A percentile compares a stretch with the other conserved stretches of the same genome.
phyloP scores from a whole-genome alignment of 2,113 vertebrate species.

The Azemiops feae region DNA sequence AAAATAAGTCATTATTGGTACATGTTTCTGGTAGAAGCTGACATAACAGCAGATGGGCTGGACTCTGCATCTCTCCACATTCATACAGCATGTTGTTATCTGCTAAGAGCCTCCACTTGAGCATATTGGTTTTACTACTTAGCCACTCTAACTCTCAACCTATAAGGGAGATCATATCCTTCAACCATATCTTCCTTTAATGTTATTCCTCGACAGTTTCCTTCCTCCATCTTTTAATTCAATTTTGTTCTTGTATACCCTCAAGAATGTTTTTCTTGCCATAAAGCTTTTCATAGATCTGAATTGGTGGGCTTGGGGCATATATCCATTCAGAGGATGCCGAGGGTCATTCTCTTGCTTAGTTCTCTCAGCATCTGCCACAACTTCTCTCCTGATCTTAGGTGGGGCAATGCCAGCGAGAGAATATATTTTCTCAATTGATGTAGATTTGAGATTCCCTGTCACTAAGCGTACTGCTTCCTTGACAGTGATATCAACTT shows the following conservation, averaged over 20 bases:
- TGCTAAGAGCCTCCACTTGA: background rate
- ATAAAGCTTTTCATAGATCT: background rate
- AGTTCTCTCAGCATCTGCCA: background rate
- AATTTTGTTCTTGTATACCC: background rate
- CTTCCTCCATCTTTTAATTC: background rate
- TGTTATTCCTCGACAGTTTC: background rate
- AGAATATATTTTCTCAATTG: background rate
- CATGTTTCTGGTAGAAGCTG: too few relatives aligned
- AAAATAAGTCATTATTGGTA: too few relatives aligned
- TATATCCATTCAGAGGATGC: background rate
- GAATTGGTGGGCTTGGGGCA: background rate
- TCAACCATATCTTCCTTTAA: background rate
- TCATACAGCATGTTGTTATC: background rate
- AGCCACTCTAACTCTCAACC: background rate
- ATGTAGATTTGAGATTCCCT: background rate
- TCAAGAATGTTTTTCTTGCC: background rate
- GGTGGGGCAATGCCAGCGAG: background rate
- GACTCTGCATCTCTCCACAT: background rate
- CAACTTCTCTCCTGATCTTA: background rate
- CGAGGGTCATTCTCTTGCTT: background rate
- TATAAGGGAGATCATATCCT: background rate
- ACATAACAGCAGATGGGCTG: too few relatives aligned
- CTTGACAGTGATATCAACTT: background rate
- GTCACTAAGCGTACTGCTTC: background rate
- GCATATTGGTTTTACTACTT: background rate